Conservation (phyloP, 2,888 invertebrate species). For the Melanophora roralis region DNA sequence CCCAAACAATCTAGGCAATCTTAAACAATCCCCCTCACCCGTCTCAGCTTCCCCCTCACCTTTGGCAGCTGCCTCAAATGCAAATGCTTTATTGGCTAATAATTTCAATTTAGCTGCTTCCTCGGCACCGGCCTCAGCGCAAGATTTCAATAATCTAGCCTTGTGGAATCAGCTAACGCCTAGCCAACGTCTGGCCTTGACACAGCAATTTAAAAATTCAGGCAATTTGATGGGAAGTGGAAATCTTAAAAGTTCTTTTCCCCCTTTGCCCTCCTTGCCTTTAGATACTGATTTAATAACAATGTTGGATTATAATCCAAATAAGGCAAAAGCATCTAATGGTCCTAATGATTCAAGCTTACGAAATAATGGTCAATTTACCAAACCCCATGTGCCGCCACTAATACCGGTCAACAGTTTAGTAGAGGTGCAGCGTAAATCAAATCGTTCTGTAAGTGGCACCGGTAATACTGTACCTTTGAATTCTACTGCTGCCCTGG, state of each 20-base stretch:
- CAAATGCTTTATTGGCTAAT: conserved; percentile 62
- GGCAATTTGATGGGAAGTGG: conserved; percentile 45
- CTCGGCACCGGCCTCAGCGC: conserved; percentile 54
- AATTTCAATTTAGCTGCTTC: conserved; percentile 72
- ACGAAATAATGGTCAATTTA: conserved; percentile 62
- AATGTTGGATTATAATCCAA: conserved; percentile 73
- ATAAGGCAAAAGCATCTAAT: conserved; percentile 61
- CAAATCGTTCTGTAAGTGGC: conserved; percentile 3
- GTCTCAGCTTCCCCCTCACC: conserved; percentile 48
- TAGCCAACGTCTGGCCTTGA: conserved; percentile 70
- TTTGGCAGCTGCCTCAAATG: conserved; percentile 49
- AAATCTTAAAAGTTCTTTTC: conserved; percentile 63
- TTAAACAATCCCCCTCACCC: conserved; percentile 30
- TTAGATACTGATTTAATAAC: conserved; percentile 72
- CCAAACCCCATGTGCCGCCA: conserved; percentile 68
- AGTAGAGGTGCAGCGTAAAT: conserved; percentile 39
- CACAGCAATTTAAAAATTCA: conserved; percentile 71
- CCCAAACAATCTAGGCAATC: conserved; percentile 45
- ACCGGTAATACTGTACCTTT: conserved; percentile 67
- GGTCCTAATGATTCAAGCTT: conserved; percentile 20
- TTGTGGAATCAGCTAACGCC: conserved; percentile 74
- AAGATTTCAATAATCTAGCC: conserved; percentile 73
- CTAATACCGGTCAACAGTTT: conserved; percentile 65
- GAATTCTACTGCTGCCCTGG: conserved; percentile 71
- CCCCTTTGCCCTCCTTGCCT: conserved; percentile 70